phyloP scores from a whole-genome alignment of 1,140 invertebrate genomes.

The Cephus cinctus region DNA sequence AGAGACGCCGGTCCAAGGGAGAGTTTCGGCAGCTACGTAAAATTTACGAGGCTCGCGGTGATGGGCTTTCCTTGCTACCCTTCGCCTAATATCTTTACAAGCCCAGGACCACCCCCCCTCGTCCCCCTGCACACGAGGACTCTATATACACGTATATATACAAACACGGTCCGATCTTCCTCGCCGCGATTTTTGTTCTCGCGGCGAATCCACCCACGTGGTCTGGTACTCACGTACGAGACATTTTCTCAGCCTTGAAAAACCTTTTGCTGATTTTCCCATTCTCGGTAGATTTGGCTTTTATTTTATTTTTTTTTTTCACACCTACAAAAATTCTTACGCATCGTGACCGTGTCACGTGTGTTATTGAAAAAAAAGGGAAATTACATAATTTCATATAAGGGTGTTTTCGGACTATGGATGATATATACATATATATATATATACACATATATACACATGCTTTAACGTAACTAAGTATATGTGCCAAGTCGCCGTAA shows the following conservation, averaged over 20 bases:
- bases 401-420: neutral
- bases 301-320: neutral
- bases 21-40: conserved; percentile 40
- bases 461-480: neutral
- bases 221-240: too few species aligned
- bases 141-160: too few species aligned
- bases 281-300: neutral
- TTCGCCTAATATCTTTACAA: conserved; percentile 48
- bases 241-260: too few species aligned
- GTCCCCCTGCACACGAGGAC: neutral
- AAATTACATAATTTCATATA: neutral
- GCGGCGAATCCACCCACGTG: neutral
- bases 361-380: too few species aligned
- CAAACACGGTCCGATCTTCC: too few species aligned
- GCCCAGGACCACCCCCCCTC: conserved; percentile 1
- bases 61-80: conserved; percentile 49
- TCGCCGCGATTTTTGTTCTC: neutral
- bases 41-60: conserved; percentile 47
- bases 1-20: conserved; percentile 13
- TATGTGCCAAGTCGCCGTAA: conserved; percentile 27
- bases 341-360: too few species aligned
- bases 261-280: neutral
- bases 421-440: neutral
- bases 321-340: neutral
- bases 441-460: neutral